Evolutionary conservation across 2,888 invertebrate species (phyloP).

Genomic region (Tridacna crocea): DNA sequence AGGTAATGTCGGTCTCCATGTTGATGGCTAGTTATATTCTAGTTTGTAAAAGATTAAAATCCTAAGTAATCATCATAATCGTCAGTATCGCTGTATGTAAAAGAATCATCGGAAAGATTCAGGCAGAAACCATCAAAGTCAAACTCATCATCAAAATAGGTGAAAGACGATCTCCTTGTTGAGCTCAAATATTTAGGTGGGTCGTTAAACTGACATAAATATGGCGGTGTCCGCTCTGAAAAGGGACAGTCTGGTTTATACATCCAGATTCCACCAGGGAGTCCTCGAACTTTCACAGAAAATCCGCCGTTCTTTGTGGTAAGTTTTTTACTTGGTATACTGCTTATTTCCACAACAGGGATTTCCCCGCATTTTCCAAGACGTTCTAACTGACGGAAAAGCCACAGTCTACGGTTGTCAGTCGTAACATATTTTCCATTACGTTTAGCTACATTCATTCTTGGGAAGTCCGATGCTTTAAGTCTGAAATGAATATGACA

Average conservation of each 20-base stretch:
- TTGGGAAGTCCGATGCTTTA: neutral
- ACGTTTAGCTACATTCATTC: neutral
- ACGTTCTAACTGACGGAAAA: constrained; percentile 11
- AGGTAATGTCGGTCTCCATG: too few relatives aligned
- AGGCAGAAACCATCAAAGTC: too few relatives aligned
- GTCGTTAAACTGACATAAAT: neutral
- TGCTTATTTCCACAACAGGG: neutral
- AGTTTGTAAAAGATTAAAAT: too few relatives aligned
- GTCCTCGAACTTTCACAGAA: neutral
- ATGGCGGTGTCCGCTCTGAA: neutral
- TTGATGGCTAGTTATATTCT: too few relatives aligned
- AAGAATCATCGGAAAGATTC: too few relatives aligned
- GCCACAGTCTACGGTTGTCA: constrained; percentile 14
- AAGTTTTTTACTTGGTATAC: neutral
- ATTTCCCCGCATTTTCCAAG: constrained; percentile 10
- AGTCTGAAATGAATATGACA: neutral
- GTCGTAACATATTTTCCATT: neutral
- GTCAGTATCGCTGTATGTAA: too few relatives aligned
- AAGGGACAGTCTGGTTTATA: neutral
- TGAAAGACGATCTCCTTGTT: too few relatives aligned
- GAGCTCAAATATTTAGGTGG: too few relatives aligned
- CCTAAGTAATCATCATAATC: too few relatives aligned
- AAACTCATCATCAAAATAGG: too few relatives aligned
- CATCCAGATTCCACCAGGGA: neutral
- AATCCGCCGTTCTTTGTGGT: neutral